Percentiles rank a stretch among this genome's conserved stretches.
These are phyloP conservation scores for Steromphala cineraria DNA, from an alignment of 2,888 invertebrate species.

Conservation along the genomic window DNA sequence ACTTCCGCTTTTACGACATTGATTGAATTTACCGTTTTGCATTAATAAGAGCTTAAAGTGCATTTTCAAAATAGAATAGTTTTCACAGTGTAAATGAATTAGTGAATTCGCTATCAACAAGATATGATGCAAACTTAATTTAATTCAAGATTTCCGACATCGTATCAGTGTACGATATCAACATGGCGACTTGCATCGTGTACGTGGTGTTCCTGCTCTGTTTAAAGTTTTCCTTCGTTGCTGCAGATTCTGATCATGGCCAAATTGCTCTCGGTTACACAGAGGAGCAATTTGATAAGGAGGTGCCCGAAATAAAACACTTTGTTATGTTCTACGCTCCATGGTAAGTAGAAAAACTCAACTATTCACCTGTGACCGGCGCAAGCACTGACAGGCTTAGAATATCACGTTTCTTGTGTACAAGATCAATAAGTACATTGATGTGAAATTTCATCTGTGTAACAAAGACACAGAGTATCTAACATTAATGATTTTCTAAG, in stretches of 20 bases:
- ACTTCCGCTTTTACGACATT: conserved; percentile 30
- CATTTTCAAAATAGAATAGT: no score
- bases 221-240: neutral
- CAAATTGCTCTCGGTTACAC: conserved; percentile 47
- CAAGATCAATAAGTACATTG: no score
- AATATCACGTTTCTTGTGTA: no score
- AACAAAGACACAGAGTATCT: no score
- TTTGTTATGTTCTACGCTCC: conserved; percentile 74
- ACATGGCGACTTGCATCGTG: conserved; percentile 23
- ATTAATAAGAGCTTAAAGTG: no score
- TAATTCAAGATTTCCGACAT: neutral
- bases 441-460: no score
- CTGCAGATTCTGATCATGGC: conserved; percentile 53
- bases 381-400: no score
- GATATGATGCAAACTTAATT: neutral
- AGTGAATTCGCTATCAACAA: no score
- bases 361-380: neutral
- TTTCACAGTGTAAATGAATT: no score
- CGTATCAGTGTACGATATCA: neutral
- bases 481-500: no score
- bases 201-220: conserved; percentile 20
- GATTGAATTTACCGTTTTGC: neutral
- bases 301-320: conserved; percentile 49
- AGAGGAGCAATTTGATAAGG: conserved; percentile 49
- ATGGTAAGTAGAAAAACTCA: conserved; percentile 58